Base-by-base conservation (phyloP, 1,140 invertebrate species). In the Teleogryllus occipitalis region DNA sequence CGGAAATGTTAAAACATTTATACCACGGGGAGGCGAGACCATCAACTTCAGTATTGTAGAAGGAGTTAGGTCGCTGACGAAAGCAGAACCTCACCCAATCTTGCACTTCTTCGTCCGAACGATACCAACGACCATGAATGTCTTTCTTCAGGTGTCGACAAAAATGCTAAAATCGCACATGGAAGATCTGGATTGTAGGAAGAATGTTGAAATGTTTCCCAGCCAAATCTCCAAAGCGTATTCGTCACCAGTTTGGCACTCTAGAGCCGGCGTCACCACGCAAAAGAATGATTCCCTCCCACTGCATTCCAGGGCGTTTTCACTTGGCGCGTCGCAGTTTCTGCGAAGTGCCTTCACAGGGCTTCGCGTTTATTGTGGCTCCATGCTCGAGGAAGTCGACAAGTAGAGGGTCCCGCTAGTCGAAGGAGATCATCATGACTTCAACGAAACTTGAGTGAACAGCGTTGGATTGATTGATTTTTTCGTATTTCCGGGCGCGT, bases 261-360 rank as follows among this genome's bases (percentile, higher is more conserved):
- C 4, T 77, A 7, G 76, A 2, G 27, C 2, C n/a, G 27, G 76
- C 27, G 7, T 77, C 7, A 48, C 21, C 48, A 54, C 65, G 77
- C 47, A 78, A 78, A 8, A 47, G 65, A 27, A 65, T 54, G 77
- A 77, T 77, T 78, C 54, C 77, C 8, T 78, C 77, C 77, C 7
- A 78, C 77, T 54, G 77, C 77, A 78, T 78, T 78, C 77, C 46
- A 3, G 77, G 48, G 77, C 54, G 77, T 78, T 78, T 78, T 78
- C 47, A 78, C 48, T 78, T 78, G 77, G 47, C 48, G 77, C 54
- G 77, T 78, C 77, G 48, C 77, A 78, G 7, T 78, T 78, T 7
- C 48, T 65, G 77, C 49, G 54, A 78, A 18, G 77, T 8, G 77
- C 65, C 77, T 75, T 1, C 21, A 75, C 21, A 75, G 74, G 4